phyloP scores from a whole-genome alignment of 2,113 vertebrate species.

The Tauraco erythrolophus region DNA sequence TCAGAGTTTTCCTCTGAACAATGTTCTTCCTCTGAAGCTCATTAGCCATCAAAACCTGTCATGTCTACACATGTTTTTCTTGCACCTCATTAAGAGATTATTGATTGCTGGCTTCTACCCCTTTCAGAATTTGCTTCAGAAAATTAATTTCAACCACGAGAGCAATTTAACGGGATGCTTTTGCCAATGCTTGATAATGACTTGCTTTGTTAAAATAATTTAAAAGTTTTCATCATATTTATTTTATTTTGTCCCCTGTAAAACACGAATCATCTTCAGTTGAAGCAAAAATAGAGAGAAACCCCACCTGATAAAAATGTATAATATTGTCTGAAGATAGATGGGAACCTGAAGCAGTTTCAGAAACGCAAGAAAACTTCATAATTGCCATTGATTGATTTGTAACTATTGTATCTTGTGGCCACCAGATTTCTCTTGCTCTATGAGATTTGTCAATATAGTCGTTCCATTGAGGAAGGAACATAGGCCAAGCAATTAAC shows the following conservation, averaged over 20 bases:
- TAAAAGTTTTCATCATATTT: constrained; percentile 5
- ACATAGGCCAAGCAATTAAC: constrained; percentile 63
- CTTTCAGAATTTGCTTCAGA: constrained; percentile 60
- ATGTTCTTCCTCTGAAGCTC: constrained; percentile 51
- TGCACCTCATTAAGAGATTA: constrained; percentile 66
- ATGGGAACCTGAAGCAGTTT: constrained; percentile 26
- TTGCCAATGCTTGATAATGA: constrained; percentile 19
- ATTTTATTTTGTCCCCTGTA: not conserved
- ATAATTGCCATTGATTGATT: constrained; percentile 58
- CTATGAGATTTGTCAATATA: constrained; percentile 52
- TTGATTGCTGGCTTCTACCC: constrained; percentile 56
- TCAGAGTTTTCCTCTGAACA: constrained; percentile 59
- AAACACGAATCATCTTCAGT: not conserved
- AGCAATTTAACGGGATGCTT: constrained; percentile 31
- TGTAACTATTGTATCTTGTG: constrained; percentile 38
- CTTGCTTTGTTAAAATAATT: constrained; percentile 22
- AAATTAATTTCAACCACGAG: constrained; percentile 51
- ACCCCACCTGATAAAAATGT: not conserved
- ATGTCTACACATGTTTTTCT: constrained; percentile 67
- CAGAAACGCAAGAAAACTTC: constrained; percentile 37
- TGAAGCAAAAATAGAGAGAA: not conserved
- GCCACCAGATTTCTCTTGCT: constrained; percentile 24
- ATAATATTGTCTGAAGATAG: not conserved
- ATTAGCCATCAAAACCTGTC: constrained; percentile 63
- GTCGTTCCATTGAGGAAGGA: constrained; percentile 31